Conservation (phyloP, 2,113 vertebrate species). For the Etheostoma cragini region DNA sequence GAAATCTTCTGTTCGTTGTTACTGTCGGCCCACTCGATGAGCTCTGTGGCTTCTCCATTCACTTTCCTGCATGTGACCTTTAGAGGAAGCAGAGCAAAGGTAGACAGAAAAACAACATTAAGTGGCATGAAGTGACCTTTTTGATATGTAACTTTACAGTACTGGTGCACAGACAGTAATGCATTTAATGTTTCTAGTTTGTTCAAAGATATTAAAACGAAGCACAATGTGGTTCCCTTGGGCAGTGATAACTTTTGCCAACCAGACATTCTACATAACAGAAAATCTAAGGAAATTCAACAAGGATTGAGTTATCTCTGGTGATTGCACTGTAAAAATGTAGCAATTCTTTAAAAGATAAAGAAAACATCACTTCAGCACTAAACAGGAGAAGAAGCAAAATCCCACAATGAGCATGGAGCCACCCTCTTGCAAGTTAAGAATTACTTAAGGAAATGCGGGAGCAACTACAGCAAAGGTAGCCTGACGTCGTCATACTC, state of each 20-base stretch:
- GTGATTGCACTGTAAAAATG: conserved; percentile 3
- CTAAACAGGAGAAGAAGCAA: not conserved
- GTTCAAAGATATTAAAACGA: not conserved
- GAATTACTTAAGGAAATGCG: not conserved
- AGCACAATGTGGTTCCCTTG: not conserved
- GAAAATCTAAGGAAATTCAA: conserved; percentile 1
- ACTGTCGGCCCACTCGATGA: conserved; percentile 91
- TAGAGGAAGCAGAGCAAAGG: conserved; percentile 57
- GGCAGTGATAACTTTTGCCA: not conserved
- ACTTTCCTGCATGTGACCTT: conserved; percentile 90
- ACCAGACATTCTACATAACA: not conserved
- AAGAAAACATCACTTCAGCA: conserved; percentile 14
- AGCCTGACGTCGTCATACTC: not conserved
- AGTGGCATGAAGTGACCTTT: not conserved
- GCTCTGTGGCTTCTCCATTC: conserved; percentile 81
- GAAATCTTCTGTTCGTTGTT: conserved; percentile 86
- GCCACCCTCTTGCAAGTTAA: not conserved
- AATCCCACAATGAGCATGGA: not conserved
- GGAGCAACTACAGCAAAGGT: not conserved
- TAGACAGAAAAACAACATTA: conserved; percentile 38
- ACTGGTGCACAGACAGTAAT: not conserved
- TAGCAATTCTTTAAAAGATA: not conserved
- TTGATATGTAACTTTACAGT: not conserved
- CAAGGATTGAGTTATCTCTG: not conserved
- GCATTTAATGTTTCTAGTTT: not conserved